phyloP scores from a whole-genome alignment of 1,140 invertebrate genomes.

The Spodoptera litura region DNA sequence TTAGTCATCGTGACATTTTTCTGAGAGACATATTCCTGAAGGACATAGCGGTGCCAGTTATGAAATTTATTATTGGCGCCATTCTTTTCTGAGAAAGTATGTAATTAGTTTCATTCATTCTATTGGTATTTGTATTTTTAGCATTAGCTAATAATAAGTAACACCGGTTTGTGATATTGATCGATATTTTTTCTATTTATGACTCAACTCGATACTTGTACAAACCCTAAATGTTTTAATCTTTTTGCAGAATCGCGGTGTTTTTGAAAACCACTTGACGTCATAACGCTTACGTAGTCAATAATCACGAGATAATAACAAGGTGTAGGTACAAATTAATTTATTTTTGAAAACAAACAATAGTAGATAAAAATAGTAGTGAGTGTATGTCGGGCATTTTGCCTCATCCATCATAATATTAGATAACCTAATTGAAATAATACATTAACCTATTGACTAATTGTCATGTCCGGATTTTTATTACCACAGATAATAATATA shows the following conservation, averaged over 20 bases:
- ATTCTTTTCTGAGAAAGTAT: slow-evolving; percentile 17
- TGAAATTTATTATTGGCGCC: slow-evolving; percentile 1
- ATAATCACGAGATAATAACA: background rate
- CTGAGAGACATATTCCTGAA: background rate
- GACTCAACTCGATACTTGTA: background rate
- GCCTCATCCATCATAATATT: background rate
- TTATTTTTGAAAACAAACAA: background rate
- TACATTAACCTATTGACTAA: background rate
- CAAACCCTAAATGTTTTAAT: slow-evolving; percentile 1
- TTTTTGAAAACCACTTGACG: background rate
- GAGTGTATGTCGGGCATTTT: background rate
- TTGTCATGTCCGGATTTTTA: slow-evolving; percentile 11
- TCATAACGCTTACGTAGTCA: background rate
- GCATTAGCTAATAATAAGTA: background rate
- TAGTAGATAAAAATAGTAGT: background rate
- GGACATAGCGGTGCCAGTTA: background rate
- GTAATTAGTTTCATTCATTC: slow-evolving; percentile 17
- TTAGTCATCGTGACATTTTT: background rate
- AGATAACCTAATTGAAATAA: slow-evolving; percentile 23
- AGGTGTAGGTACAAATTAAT: too few species aligned
- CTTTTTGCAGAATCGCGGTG: background rate
- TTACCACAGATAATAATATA: background rate
- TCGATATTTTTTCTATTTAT: background rate
- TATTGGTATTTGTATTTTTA: slow-evolving; percentile 33
- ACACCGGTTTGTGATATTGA: background rate